A percentile compares a stretch with the other conserved stretches of the same genome.
Evolutionary conservation across 2,113 vertebrate genomes (phyloP).

Genomic region (Syrrhaptes paradoxus): DNA sequence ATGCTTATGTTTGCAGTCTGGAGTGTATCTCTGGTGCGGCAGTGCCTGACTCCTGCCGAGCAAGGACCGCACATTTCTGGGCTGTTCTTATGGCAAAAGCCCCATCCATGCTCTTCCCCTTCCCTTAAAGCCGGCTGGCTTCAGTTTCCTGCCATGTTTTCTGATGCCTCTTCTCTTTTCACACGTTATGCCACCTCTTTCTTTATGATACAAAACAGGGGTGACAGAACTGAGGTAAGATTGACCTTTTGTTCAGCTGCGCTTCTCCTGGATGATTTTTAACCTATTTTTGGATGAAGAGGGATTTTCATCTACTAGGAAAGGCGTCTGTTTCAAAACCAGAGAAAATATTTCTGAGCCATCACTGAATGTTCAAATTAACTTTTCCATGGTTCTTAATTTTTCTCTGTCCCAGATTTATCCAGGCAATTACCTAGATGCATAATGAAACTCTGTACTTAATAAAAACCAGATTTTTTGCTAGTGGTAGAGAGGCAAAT

Average conservation of each 20-base stretch:
- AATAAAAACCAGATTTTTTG: background rate
- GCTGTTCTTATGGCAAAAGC: background rate
- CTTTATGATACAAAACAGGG: background rate
- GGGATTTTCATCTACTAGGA: background rate
- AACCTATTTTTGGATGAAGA: conserved; percentile 24
- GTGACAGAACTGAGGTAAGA: background rate
- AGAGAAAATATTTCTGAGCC: background rate
- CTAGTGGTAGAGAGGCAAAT: background rate
- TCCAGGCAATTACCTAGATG: background rate
- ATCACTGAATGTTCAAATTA: background rate
- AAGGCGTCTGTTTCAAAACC: background rate
- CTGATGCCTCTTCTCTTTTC: background rate
- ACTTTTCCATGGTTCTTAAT: background rate
- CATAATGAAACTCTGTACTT: background rate
- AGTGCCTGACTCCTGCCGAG: background rate
- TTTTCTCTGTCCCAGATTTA: conserved; percentile 12
- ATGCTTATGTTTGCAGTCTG: background rate
- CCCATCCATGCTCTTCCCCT: rapidly evolving
- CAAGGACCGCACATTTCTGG: background rate
- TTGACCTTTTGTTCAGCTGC: background rate
- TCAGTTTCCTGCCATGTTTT: background rate
- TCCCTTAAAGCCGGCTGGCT: background rate
- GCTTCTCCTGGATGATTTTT: conserved; percentile 7
- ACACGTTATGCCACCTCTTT: background rate
- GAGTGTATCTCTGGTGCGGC: background rate